phyloP scores from a whole-genome alignment of 92 coral and sea anemone species.

The Zoanthus gigantus region DNA sequence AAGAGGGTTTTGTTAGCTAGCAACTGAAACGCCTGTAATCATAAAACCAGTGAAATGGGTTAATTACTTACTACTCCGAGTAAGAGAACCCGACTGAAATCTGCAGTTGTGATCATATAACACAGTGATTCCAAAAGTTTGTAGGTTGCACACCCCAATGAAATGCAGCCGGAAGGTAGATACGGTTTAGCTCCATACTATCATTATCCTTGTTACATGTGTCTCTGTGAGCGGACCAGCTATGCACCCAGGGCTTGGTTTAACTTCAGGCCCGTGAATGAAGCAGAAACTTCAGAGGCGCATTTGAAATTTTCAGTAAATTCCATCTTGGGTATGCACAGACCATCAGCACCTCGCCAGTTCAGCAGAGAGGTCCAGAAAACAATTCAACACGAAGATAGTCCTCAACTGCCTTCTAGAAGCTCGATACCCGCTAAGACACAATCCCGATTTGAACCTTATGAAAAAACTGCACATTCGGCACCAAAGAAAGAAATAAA shows the following conservation, averaged over 20 bases:
- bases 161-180: slow-evolving; percentile 37
- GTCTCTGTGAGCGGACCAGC: slow-evolving; percentile 34
- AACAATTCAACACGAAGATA: not conserved
- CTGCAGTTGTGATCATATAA: not conserved
- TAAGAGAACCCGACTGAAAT: slow-evolving; percentile 9
- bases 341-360: slow-evolving; percentile 12
- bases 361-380: slow-evolving; percentile 26
- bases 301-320: slow-evolving; percentile 46
- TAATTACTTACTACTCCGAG: slow-evolving; percentile 16
- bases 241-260: slow-evolving; percentile 22
- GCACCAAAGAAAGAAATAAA: slow-evolving; percentile 30
- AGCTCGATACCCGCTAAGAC: slow-evolving; percentile 5
- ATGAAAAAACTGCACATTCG: not conserved
- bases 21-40: slow-evolving; percentile 25
- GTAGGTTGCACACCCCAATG: not conserved
- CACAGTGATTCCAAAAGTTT: not conserved
- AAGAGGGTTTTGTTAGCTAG: slow-evolving; percentile 34
- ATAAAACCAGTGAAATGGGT: slow-evolving; percentile 38
- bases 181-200: slow-evolving; percentile 25
- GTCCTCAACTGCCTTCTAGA: not conserved
- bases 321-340: slow-evolving; percentile 38
- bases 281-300: slow-evolving; percentile 6
- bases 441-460: slow-evolving; percentile 32
- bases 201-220: slow-evolving; percentile 32
- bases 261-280: slow-evolving; percentile 19